Base-by-base conservation (phyloP, 2,797 vertebrate genomes). In the Arremon brunneinucha region DNA sequence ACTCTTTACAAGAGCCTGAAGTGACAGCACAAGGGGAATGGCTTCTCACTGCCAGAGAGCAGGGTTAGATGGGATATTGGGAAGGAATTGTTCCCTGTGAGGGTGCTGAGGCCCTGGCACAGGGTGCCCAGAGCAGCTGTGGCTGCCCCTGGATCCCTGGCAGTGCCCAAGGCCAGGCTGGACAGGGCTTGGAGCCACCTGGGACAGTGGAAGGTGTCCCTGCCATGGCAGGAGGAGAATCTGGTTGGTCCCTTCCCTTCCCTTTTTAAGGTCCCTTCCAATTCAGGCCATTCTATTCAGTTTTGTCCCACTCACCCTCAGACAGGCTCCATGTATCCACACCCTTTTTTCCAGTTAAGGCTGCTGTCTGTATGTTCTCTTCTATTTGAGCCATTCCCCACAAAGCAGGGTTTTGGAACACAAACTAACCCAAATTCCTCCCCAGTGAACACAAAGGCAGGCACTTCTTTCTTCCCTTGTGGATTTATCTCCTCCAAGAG, bases 401-500 rank as follows among this genome's bases (percentile, higher is more conserved):
- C 53, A 96, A 92, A 83, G 35, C 47, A 63, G 64, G 8, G 49
- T 35, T 87, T 75, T 68, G 85, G 52, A 60, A 76, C 53, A 79
- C 52, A 65, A 92, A 63, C 52, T 67, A 96, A 89, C 92, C 77
- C 70, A 83, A 91, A 91, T 89, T 92, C 94, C 60, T 83, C 60
- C 68, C 28, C 52, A 53, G 44, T 6, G 16, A 91, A 87, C 84
- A 92, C 81, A 94, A 92, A 95, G 56, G 56, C 92, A 95, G 84
- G 3, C 78, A 53, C 52, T 89, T 70, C 81, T 93, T 90, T 89
- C 32, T 80, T 85, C 81, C 64, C 82, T 80, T 49, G 32, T 2
- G 64, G 71, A 67, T 94, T 96, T 95, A 94, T 80, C 84, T 95
- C 60, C 91, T 80, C 60, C 87, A 32, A 85, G 52, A 74, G 87